Conservation (phyloP, 2,888 invertebrate genomes). For the Microctonus hyperodae region DNA sequence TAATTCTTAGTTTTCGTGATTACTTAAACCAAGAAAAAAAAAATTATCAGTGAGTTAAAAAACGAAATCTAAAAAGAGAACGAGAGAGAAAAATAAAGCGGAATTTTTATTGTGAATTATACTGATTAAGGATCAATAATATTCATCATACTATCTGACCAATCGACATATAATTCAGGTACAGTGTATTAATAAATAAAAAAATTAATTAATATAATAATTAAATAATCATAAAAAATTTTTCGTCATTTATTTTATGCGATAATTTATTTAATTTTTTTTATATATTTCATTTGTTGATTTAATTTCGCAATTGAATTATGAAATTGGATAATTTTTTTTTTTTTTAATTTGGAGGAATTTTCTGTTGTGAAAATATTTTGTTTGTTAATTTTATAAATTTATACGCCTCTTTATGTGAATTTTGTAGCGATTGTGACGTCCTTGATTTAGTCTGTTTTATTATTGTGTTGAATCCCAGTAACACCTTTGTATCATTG, state of each 20-base stretch:
- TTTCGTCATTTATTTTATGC: no score
- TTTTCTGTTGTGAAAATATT: no score
- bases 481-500: not conserved
- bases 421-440: not conserved
- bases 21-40: no score
- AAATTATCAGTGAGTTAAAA: not conserved
- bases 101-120: conserved; percentile 11
- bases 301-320: no score
- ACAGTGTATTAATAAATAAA: not conserved
- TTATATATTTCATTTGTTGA: no score
- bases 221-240: no score
- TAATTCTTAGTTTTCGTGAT: not conserved
- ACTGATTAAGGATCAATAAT: not conserved
- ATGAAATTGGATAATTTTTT: no score
- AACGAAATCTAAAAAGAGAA: not conserved
- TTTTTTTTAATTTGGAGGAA: no score
- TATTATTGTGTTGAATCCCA: not conserved
- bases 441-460: not conserved
- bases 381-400: no score
- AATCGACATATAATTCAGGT: conserved; percentile 6
- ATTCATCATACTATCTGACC: conserved; percentile 22
- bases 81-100: not conserved
- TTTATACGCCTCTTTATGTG: no score
- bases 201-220: no score
- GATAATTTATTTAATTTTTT: no score